Evolutionary conservation across 2,888 invertebrate species (phyloP), one percentile per base, ranked within the genome.

Genomic region (Scaptomyza polygonia): DNA sequence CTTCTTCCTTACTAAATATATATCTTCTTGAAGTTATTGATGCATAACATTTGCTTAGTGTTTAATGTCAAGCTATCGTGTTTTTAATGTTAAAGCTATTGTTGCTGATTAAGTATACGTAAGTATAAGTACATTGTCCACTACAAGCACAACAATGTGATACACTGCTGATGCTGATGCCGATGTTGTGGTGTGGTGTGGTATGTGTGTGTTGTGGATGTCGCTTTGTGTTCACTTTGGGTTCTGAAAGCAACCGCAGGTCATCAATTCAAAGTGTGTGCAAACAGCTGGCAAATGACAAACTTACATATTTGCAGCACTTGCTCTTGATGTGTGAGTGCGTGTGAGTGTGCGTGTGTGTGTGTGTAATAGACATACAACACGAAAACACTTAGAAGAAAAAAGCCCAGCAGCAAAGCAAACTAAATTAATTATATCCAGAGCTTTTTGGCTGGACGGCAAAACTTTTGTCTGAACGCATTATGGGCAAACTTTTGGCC

Each of bases 401-500:
- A 9, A 16, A 40, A 39, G 36, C 36, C 7, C n/a, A n/a, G n/a
- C n/a, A 42, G 64, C 45, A 58, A 61, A 61, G 7, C 49, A 64
- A 77, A 77, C 71, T 77, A 64, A 77, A 77, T 77, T 77, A 77
- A 77, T 77, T 77, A 77, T 62, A 73, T 63, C 70, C 58, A 73
- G 53, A 69, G 59, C 42, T 53, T 65, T 66, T 69, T 48, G 55
- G 56, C 51, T 57, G 44, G 39, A 21, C 40, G 55, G 55, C 55
- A 57, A 73, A 77, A 77, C 47, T 77, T 77, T 70, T 63, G 49
- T 54, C 71, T 55, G 68, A 72, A 67, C 71, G 74, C 78, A 77
- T 77, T 74, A 77, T 74, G 65, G 58, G 63, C 49, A 77, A 77
- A 77, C 75, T 77, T 78, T 68, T 49, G 34, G 49, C 55, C 48